Evolutionary conservation across 1,140 invertebrate genomes (phyloP).

Genomic region (Brachionus manjavacas): DNA sequence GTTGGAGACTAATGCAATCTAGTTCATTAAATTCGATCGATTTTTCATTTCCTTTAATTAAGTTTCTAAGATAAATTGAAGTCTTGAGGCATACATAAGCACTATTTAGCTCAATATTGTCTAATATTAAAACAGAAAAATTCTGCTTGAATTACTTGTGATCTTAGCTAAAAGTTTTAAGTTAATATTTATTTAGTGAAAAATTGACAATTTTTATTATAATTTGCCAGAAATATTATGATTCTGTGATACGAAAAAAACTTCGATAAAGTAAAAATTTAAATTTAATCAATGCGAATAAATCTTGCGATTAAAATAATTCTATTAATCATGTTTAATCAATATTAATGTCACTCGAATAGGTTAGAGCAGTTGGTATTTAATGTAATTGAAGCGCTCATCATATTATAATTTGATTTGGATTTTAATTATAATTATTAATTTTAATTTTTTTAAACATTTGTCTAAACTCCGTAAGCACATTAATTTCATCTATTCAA

Average conservation of each 20-base stretch:
- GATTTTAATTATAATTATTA: not conserved
- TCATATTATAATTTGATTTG: not conserved
- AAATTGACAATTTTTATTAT: slow-evolving; percentile 1
- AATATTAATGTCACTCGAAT: not conserved
- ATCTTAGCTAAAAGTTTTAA: not conserved
- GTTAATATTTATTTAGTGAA: not conserved
- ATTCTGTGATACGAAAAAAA: not conserved
- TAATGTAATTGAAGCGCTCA: not conserved
- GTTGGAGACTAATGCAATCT: not conserved
- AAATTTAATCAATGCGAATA: not conserved
- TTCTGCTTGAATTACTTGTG: not conserved
- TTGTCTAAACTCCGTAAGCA: not conserved
- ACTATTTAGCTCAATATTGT: not conserved
- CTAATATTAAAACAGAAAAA: not conserved
- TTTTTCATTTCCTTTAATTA: not conserved
- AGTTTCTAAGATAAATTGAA: not conserved
- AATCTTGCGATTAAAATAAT: not conserved
- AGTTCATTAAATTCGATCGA: not conserved
- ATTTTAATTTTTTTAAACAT: not conserved
- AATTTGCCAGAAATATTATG: not conserved
- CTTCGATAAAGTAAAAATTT: not conserved
- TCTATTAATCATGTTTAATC: not conserved
- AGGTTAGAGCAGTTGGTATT: not conserved
- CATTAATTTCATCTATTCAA: not conserved
- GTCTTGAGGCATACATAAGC: not conserved